Evolutionary conservation across 2,888 invertebrate species (phyloP), one percentile per base, ranked within the genome.

Genomic region (Eupithecia tripunctaria): DNA sequence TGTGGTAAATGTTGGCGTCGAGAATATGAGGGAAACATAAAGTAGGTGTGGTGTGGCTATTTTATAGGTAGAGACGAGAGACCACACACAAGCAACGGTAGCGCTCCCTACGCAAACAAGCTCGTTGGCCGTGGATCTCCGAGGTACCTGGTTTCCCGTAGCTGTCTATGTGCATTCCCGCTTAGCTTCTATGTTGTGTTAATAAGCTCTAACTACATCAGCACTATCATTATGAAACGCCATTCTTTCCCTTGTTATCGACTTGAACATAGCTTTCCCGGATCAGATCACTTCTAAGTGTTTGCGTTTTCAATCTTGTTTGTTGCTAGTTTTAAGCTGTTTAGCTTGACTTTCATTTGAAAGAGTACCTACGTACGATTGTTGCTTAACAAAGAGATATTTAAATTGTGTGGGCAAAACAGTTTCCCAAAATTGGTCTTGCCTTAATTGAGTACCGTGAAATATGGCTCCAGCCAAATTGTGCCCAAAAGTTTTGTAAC

Each of bases 161-260:
- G 84, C 86, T 85, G 82, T 84, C 82, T 75, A 88, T 93, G 86
- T 91, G 82, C 89, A 77, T 76, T 84, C 81, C 81, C 85, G 87
- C 85, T 93, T 94, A 92, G 85, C 89, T 85, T 74, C 83, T 81
- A 82, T 80, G 73, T 79, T 80, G 87, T 84, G 89, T 83, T 94
- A 94, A 94, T 91, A 85, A 90, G 82, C 85, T 87, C 89, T 90
- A 89, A 92, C 90, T 89, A 91, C 86, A 87, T 85, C 85, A 88
- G 88, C 85, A 88, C 86, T 89, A 90, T 90, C 86, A 90, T 90
- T 85, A 89, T 88, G 86, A 88, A 91, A 91, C 87, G 78, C 89
- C 90, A 91, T 92, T 93, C 89, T 91, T 89, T 86, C 80, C 81
- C 84, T 89, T 79, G 87, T 92, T 93, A 93, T 88, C 89, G 84